phyloP scores from a whole-genome alignment of 2,888 invertebrate genomes.

The Osedax fenrisi region DNA sequence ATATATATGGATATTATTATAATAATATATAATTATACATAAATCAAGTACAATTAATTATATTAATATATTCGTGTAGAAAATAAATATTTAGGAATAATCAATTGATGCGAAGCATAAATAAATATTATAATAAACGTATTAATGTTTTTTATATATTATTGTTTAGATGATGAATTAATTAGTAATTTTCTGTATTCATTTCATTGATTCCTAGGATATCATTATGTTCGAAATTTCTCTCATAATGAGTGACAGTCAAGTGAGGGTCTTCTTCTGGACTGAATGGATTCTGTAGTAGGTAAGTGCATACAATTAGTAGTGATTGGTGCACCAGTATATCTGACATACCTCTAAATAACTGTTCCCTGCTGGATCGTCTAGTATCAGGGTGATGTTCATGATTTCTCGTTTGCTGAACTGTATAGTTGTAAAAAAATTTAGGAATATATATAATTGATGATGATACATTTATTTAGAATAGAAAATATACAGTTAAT shows the following conservation, averaged over 20 bases:
- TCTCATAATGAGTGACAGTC: slow-evolving; percentile 66
- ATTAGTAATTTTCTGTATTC: slow-evolving; percentile 36
- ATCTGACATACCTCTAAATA: slow-evolving; percentile 61
- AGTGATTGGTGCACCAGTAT: not conserved
- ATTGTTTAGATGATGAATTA: no score
- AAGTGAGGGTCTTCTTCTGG: slow-evolving; percentile 55
- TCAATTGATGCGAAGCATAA: no score
- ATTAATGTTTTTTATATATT: no score
- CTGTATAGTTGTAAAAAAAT: slow-evolving; percentile 35
- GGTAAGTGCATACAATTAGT: not conserved
- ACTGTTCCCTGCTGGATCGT: slow-evolving; percentile 94
- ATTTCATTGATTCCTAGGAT: slow-evolving; percentile 60
- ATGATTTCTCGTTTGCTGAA: slow-evolving; percentile 57
- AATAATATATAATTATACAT: no score
- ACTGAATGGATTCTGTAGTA: slow-evolving; percentile 60
- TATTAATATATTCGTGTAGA: no score
- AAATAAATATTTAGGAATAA: no score
- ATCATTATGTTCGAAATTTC: slow-evolving; percentile 81
- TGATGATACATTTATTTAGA: no score
- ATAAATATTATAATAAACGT: no score
- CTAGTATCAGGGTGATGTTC: slow-evolving; percentile 66
- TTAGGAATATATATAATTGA: not conserved
- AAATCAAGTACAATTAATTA: no score
- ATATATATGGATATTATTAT: no score
- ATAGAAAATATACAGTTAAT: no score